Base-by-base conservation (phyloP, 2,113 vertebrate genomes). In the Myodes glareolus region DNA sequence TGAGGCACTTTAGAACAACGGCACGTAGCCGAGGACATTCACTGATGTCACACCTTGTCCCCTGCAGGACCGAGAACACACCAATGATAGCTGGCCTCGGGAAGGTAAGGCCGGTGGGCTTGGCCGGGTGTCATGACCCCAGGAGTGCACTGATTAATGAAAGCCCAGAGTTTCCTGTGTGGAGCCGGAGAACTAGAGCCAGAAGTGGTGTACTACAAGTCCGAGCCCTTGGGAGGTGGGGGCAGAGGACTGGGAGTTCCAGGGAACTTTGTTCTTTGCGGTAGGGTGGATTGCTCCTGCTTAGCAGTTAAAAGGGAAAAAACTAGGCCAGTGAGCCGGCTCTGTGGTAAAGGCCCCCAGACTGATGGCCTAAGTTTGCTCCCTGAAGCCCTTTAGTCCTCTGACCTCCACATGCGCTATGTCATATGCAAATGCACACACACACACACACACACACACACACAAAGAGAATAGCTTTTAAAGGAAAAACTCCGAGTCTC, bases 81-180 rank as follows among this genome's bases (percentile, higher is more conserved):
- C 98, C 99, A 0, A 99, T 99, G 99, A 99, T 99, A 0, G 99
- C 99, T 0, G 99, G 99, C 90, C 99, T 99, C 0, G 99, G 99
- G 92, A 99, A 99, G 99, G 99, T 99, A 80, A 98, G 98, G 39
- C 77, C 21, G 14, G 50, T 4, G 1, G 19, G 61, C 19, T 52
- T 1, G 50, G 55, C 4, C 5, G 0, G 31, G 36, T 0, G 2
- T 17, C 13, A 0, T 23, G 21, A 2, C 2, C 3, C 33, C 33
- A 0, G 0, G 11, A 42, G 73, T 31, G 23, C 50, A 42, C 29
- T 11, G 39, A 21, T 0, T 65, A 45, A 16, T 2, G n/a, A 63
- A 58, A 58, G 5, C 47, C 65, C 61, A 0, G 1, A 3, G 5
- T 39, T 58, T 33, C n/a, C 16, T 36, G 13, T 0, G 8, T 14